These are phyloP conservation scores for Phocoena phocoena DNA, from an alignment of 2,113 vertebrate species.

Conservation along the genomic window DNA sequence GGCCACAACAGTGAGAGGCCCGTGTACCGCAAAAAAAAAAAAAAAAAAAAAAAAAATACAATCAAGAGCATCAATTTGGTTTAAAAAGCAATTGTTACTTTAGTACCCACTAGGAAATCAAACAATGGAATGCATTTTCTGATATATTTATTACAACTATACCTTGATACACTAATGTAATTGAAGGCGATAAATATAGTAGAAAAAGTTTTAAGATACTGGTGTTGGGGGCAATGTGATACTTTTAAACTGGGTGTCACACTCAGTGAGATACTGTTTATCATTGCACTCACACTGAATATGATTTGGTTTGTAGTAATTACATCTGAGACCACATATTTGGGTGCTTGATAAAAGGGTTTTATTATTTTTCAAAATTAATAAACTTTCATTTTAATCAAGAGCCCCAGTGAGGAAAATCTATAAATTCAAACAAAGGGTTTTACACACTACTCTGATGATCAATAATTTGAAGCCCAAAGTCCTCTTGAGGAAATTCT, in stretches of 20 bases:
- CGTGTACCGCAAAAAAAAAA: no score
- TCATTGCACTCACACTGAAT: constrained; percentile 5
- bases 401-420: constrained; percentile 20
- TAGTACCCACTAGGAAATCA: constrained; percentile 29
- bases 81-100: constrained; percentile 47
- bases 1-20: no score
- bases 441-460: constrained; percentile 24
- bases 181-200: neutral
- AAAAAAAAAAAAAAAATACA: neutral
- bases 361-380: constrained; percentile 59
- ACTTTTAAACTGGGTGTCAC: constrained; percentile 33
- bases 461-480: constrained; percentile 33
- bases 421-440: constrained; percentile 43
- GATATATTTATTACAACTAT: constrained; percentile 27
- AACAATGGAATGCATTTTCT: constrained; percentile 38
- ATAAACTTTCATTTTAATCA: constrained; percentile 32
- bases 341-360: constrained; percentile 12
- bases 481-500: constrained; percentile 39
- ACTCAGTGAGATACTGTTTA: neutral
- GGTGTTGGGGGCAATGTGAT: neutral
- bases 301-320: neutral
- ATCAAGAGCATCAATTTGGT: constrained; percentile 16
- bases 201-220: constrained; percentile 6
- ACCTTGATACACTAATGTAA: constrained; percentile 32
- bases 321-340: constrained; percentile 16